phyloP scores from a whole-genome alignment of 2,113 vertebrate species.

The Chaenogobius annularis region DNA sequence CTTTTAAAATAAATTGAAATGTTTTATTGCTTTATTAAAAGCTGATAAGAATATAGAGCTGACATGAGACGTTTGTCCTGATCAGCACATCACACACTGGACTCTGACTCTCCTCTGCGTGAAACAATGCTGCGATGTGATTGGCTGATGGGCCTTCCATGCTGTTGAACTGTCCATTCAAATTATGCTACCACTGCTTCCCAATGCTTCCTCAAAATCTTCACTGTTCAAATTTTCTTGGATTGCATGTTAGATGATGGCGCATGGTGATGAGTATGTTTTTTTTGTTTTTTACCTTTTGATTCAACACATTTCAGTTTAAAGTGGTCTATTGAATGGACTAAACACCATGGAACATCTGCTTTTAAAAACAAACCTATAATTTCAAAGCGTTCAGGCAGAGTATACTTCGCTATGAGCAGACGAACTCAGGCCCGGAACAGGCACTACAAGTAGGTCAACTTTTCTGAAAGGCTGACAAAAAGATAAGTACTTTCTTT shows the following conservation, averaged over 20 bases:
- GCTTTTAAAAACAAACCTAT: not conserved
- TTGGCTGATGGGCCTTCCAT: too few species aligned
- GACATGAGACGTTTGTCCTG: too few species aligned
- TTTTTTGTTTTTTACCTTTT: not conserved
- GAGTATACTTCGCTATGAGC: not conserved
- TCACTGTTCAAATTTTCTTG: not conserved
- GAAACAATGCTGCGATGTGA: too few species aligned
- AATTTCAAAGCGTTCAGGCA: not conserved
- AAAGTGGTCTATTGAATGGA: not conserved
- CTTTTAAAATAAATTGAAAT: too few species aligned
- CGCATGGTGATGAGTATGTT: not conserved
- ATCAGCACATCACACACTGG: too few species aligned
- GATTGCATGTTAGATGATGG: not conserved
- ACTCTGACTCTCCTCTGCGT: too few species aligned
- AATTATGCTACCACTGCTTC: not conserved
- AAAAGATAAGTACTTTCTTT: too few species aligned
- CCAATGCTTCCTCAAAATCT: not conserved
- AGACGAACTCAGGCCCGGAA: not conserved
- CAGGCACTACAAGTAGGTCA: not conserved
- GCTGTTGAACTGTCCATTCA: too few species aligned
- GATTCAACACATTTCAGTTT: not conserved
- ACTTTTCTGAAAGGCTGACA: too few species aligned
- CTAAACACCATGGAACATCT: not conserved
- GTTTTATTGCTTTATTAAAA: too few species aligned
- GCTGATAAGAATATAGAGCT: too few species aligned